Conservation (phyloP, 1,140 invertebrate genomes). For the Agraylea sexmaculata region DNA sequence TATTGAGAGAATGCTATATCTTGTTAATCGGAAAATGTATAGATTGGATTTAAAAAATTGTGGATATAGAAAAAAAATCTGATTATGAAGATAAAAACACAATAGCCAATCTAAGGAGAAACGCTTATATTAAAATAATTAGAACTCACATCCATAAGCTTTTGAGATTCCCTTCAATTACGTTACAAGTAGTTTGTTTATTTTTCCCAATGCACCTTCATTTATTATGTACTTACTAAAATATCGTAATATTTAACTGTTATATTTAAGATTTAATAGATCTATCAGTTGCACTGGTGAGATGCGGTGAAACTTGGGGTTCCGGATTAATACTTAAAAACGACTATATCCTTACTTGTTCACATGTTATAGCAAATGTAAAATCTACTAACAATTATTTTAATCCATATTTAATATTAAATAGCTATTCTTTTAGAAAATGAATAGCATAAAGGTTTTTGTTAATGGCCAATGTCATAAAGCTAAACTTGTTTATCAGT, state of each 20-base stretch:
- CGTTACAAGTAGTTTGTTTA: too few relatives aligned
- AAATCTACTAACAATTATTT: conserved; percentile 6
- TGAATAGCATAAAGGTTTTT: conserved; percentile 28
- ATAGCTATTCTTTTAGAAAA: conserved; percentile 1
- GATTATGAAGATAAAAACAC: too few relatives aligned
- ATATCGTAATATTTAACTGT: background rate
- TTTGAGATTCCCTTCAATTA: too few relatives aligned
- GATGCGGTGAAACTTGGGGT: conserved; percentile 42
- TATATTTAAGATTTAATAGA: conserved; percentile 31
- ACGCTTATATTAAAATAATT: too few relatives aligned
- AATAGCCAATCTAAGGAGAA: too few relatives aligned
- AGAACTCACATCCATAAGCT: too few relatives aligned
- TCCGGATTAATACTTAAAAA: conserved; percentile 39
- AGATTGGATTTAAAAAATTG: too few relatives aligned
- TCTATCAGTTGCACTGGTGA: conserved; percentile 36
- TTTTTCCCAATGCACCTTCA: too few relatives aligned
- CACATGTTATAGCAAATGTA: conserved; percentile 44
- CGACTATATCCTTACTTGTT: conserved; percentile 44
- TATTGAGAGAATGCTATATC: too few relatives aligned
- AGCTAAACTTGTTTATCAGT: conserved; percentile 32
- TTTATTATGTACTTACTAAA: too few relatives aligned
- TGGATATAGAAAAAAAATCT: too few relatives aligned
- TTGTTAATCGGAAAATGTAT: too few relatives aligned
- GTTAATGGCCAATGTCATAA: conserved; percentile 28
- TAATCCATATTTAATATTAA: conserved; percentile 1